Conservation (phyloP, 2,888 invertebrate genomes). For the Leucophora obtusa region DNA sequence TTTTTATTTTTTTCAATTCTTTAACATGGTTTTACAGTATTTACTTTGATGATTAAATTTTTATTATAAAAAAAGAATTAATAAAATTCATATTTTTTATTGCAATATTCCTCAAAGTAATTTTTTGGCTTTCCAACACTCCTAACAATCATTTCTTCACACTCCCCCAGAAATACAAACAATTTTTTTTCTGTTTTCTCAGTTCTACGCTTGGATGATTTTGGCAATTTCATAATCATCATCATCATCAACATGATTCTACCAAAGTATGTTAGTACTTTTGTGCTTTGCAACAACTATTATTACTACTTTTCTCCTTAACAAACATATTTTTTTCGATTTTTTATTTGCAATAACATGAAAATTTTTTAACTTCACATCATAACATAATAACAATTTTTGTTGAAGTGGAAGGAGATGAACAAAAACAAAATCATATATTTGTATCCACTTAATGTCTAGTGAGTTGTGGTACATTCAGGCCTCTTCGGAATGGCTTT, state of each 20-base stretch:
- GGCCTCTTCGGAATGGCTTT: slow-evolving; percentile 22
- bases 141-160: background rate
- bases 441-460: slow-evolving; percentile 24
- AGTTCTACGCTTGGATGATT: slow-evolving; percentile 28
- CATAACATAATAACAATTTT: slow-evolving; percentile 24
- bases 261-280: background rate
- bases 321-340: background rate
- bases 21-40: background rate
- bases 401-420: slow-evolving; percentile 5
- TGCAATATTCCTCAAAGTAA: background rate
- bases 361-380: slow-evolving; percentile 23
- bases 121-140: background rate
- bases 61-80: background rate
- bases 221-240: slow-evolving; percentile 33
- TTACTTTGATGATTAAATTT: slow-evolving; percentile 4
- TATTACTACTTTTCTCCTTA: background rate
- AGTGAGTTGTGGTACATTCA: background rate
- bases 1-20: background rate
- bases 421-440: background rate
- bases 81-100: background rate
- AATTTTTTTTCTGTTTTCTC: background rate
- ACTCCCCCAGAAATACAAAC: background rate
- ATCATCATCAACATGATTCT: slow-evolving; percentile 28
- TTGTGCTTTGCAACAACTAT: slow-evolving; percentile 3
- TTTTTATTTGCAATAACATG: slow-evolving; percentile 14